Percentiles rank a stretch among this genome's conserved stretches.
Conservation (phyloP, 2,888 invertebrate genomes). For the Drosophila fulvimacula region DNA sequence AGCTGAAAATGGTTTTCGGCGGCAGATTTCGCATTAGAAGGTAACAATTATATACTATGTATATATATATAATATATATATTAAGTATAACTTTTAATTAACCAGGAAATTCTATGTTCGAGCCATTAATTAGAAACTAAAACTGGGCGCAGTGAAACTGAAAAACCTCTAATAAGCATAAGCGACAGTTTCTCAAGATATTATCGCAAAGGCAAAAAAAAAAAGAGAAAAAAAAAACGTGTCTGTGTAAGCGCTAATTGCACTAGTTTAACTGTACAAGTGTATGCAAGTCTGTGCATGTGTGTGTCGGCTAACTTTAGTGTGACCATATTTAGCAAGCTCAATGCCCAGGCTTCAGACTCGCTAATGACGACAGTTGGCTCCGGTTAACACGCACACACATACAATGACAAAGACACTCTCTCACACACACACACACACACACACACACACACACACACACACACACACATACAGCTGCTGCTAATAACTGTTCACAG, state of each 20-base stretch:
- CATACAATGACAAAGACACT: constrained; percentile 11
- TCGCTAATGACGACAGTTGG: constrained; percentile 72
- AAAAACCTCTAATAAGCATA: constrained; percentile 59
- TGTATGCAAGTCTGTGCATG: constrained; percentile 19
- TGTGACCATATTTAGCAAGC: constrained; percentile 77
- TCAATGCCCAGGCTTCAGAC: constrained; percentile 66
- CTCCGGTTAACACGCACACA: constrained; percentile 41
- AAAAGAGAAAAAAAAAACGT: constrained; percentile 10
- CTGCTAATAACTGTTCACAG: constrained; percentile 61
- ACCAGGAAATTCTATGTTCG: constrained; percentile 49
- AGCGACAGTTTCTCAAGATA: constrained; percentile 62
- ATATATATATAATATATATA: no score
- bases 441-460: not conserved
- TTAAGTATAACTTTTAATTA: constrained; percentile 15
- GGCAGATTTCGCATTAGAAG: constrained; percentile 85
- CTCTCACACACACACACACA: constrained; percentile 4
- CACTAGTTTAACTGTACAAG: constrained; percentile 41
- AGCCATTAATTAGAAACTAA: constrained; percentile 42
- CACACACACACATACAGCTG: constrained; percentile 7
- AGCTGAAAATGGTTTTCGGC: constrained; percentile 85
- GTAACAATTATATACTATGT: constrained; percentile 75
- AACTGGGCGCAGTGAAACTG: constrained; percentile 53
- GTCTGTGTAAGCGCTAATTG: constrained; percentile 52
- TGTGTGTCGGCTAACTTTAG: constrained; percentile 74
- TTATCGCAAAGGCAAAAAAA: constrained; percentile 13